Base-by-base conservation (phyloP, 64 coral and sea anemone species). In the Anthopleura sola region DNA sequence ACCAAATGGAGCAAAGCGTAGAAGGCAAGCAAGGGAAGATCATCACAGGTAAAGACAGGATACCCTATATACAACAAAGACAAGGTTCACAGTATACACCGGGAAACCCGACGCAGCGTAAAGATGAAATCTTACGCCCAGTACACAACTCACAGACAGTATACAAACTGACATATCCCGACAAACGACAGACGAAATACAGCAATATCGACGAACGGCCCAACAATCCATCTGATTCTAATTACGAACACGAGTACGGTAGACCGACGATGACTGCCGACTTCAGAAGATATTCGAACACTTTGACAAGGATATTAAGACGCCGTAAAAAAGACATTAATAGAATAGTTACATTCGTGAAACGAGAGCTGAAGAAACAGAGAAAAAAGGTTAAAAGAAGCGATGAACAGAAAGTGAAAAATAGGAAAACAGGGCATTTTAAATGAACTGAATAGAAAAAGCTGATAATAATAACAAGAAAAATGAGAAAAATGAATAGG, bases 101-200 rank as follows among this genome's bases (percentile, higher is more conserved):
- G 66, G 66, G 13, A 71, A n/a, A 2, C 31, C 66, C 0, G 29
- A 71, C 66, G 66, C 66, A 71, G 66, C 66, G 66, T 36, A 71
- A 71, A 71, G 66, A 71, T 17, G 66, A 71, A 12, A 71, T 71
- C 13, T 71, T 71, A 71, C 66, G 66, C 66, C 66, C 66, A 71
- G 66, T 71, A 34, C 26, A 71, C 13, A 71, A 36, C n/a, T 71
- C 66, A 71, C 66, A 71, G 66, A 71, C 66, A 15, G 29, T 71
- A 2, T 71, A 71, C 31, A 28, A 71, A 71, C 66, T 71, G 23
- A 71, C 66, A 3, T 71, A 71, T 34, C 66, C 66, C 34, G 66
- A 32, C 26, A 28, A 36, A 32, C 29, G 12, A 71, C 26, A 34
- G 31, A 71, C 31, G 1, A 71, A 71, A 71, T 12, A 71, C 66